phyloP scores from a whole-genome alignment of 2,113 vertebrate genomes.

The Nematolebias whitei region DNA sequence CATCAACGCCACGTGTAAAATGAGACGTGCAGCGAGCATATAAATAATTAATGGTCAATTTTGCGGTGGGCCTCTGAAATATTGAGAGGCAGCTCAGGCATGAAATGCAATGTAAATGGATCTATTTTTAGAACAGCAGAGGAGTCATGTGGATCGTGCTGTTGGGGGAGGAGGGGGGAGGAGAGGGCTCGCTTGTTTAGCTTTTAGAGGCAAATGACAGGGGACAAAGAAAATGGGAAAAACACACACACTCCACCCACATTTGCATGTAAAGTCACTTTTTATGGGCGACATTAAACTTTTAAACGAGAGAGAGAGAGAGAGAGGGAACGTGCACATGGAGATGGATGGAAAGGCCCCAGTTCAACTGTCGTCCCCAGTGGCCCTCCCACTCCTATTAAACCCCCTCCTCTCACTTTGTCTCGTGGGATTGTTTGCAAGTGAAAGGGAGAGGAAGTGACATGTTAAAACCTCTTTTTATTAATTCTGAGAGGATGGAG shows the following conservation, averaged over 20 bases:
- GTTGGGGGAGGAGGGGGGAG: background rate
- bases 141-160: conserved; percentile 55
- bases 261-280: conserved; percentile 73
- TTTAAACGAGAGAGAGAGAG: conserved; percentile 54
- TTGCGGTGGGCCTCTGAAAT: conserved; percentile 66
- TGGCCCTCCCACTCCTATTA: conserved; percentile 23
- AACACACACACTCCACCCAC: conserved; percentile 36
- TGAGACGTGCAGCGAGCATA: conserved; percentile 50
- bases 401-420: conserved; percentile 14
- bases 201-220: conserved; percentile 63
- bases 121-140: conserved; percentile 69
- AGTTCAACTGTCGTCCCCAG: conserved; percentile 19
- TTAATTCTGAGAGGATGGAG: conserved; percentile 33
- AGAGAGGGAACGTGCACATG: conserved; percentile 70
- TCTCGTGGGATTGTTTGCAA: conserved; percentile 42
- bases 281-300: conserved; percentile 59
- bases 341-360: conserved; percentile 42
- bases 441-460: conserved; percentile 52
- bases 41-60: conserved; percentile 75
- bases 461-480: conserved; percentile 54
- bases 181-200: conserved; percentile 49
- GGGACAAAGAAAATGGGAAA: conserved; percentile 7
- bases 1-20: conserved; percentile 15
- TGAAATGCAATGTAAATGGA: conserved; percentile 74
- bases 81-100: conserved; percentile 68